Conservation (phyloP, 2,888 invertebrate species). For the Hybos culiciformis region DNA sequence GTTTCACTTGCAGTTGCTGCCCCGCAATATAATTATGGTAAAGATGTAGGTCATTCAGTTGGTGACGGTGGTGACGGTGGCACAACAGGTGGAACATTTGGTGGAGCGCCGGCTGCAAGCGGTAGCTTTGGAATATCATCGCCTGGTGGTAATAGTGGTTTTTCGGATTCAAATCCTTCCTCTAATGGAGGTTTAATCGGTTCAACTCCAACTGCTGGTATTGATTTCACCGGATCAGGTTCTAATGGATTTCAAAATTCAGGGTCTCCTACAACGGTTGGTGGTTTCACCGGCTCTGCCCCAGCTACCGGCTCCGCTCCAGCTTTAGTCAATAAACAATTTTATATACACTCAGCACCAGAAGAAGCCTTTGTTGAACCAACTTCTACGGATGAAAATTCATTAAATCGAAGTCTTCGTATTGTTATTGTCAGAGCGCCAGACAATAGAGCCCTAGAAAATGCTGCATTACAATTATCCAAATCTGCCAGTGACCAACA, state of each 20-base stretch:
- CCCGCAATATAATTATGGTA: background rate
- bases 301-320: background rate
- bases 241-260: too few relatives aligned
- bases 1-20: background rate
- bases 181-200: too few relatives aligned
- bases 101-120: background rate
- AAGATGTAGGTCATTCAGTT: background rate
- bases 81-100: background rate
- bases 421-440: constrained; percentile 30
- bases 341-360: constrained; percentile 23
- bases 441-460: constrained; percentile 23
- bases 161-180: background rate
- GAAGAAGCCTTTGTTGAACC: constrained; percentile 22
- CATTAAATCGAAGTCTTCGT: constrained; percentile 21
- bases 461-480: constrained; percentile 24
- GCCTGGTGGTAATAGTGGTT: constrained; percentile 8
- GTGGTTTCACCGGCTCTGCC: background rate
- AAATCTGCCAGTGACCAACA: constrained; percentile 28
- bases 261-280: background rate
- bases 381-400: constrained; percentile 15
- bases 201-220: too few relatives aligned
- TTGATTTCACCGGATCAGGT: too few relatives aligned
- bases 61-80: constrained; percentile 1
- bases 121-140: background rate
- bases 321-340: constrained; percentile 19